Percentiles rank a stretch among this genome's conserved stretches.
phyloP scores from a whole-genome alignment of 2,888 invertebrate genomes.

The Phragmatobia fuliginosa region DNA sequence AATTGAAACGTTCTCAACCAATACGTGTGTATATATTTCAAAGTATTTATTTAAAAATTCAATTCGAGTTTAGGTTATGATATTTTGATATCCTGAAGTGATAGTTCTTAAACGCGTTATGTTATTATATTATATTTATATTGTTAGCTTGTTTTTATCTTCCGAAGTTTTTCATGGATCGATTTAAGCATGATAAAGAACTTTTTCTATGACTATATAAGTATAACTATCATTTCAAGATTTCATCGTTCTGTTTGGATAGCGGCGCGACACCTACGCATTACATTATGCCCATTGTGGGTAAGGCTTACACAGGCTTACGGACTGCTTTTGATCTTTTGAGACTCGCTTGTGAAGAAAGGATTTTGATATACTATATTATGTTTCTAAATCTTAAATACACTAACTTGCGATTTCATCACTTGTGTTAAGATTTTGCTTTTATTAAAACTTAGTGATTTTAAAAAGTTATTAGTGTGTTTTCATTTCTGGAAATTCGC shows the following conservation, averaged over 20 bases:
- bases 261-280: background rate
- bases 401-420: background rate
- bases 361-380: background rate
- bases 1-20: slow-evolving; percentile 13
- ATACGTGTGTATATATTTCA: slow-evolving; percentile 2
- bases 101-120: background rate
- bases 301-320: background rate
- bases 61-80: background rate
- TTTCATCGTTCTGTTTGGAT: background rate
- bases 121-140: no score
- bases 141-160: no score
- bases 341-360: background rate
- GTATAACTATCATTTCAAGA: background rate
- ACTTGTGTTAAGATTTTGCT: no score
- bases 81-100: no score
- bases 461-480: no score
- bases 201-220: background rate
- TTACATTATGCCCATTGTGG: background rate
- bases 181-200: background rate
- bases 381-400: background rate
- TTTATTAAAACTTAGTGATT: no score
- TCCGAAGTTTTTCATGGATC: background rate
- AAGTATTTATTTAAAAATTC: slow-evolving; percentile 6
- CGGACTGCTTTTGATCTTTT: background rate
- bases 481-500: no score